Base-by-base conservation (phyloP, 2,113 vertebrate species). In the Oxygymnocypris stewartii region DNA sequence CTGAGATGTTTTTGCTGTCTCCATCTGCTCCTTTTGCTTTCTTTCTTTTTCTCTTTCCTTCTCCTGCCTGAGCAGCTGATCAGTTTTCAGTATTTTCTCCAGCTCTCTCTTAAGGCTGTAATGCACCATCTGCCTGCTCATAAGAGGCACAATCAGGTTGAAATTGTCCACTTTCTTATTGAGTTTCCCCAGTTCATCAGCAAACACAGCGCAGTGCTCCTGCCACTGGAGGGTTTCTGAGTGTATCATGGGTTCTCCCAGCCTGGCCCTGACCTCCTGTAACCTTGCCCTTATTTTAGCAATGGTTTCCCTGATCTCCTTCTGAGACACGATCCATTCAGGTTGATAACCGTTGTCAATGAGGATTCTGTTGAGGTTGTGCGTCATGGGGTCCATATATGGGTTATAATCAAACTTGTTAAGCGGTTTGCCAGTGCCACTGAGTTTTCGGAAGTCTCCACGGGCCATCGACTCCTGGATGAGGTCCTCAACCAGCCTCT, bases 391-490 rank as follows among this genome's bases (percentile, higher is more conserved):
- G 91, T 99, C 97, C 0, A 97, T 93, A 44, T 97, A 97, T 0
- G 96, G 97, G 74, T 96, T 98, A 82, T 96, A 86, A 8, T 96
- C 93, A 89, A 98, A 99, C 85, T 99, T 99, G 88, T 90, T 94
- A 42, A 99, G 88, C 0, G 97, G 98, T 6, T 97, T 99, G 54
- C 97, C 97, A 65, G 97, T 95, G 42, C 97, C 97, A 0, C 95
- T 95, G 37, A 99, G 95, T 88, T 99, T 98, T 87, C 94, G 94
- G 82, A 99, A 99, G 90, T 99, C 98, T 73, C 98, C 97, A 3
- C 96, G 97, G 0, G 97, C 97, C 96, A 99, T 99, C 0, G 97
- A 99, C 12, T 99, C 98, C 91, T 98, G 97, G 91, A 99, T 99
- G 84, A 99, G 96, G 88, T 99, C 98, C 89, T 99, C 97, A 85